Evolutionary conservation across 2,888 invertebrate genomes (phyloP).

Genomic region (Thalpophila matura): DNA sequence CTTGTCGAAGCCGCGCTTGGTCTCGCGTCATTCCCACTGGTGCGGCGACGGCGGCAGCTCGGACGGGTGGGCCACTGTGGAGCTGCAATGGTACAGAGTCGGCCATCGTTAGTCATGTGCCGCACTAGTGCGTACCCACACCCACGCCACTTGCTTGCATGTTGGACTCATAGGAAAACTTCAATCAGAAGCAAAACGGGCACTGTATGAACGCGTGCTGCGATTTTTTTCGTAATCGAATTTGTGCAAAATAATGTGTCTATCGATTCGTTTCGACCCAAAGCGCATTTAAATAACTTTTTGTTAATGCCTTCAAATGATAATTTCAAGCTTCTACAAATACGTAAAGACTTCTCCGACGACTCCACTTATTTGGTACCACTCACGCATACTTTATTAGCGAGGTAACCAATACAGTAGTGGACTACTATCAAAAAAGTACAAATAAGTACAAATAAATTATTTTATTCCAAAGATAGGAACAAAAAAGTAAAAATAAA

Average conservation of each 20-base stretch:
- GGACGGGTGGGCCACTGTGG: conserved; percentile 99
- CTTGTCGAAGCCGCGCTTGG: conserved; percentile 76
- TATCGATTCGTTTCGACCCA: neutral
- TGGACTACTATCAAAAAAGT: too few species aligned
- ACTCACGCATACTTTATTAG: too few species aligned
- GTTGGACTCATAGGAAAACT: conserved; percentile 40
- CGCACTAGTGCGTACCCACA: conserved; percentile 62
- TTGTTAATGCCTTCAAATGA: neutral
- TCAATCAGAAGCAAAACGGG: neutral
- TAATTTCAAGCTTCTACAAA: neutral
- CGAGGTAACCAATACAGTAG: too few species aligned
- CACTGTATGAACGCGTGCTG: too few species aligned
- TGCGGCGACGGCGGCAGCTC: conserved; percentile 99
- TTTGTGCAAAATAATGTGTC: accelerated
- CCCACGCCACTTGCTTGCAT: conserved; percentile 69
- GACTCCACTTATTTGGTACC: too few species aligned
- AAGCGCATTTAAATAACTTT: neutral
- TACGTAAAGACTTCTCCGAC: too few species aligned
- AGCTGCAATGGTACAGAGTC: conserved; percentile 92
- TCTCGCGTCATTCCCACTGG: conserved; percentile 97
- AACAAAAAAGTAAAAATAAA: too few species aligned
- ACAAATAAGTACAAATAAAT: too few species aligned
- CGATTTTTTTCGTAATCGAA: neutral
- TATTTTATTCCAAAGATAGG: too few species aligned
- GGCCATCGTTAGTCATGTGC: conserved; percentile 55